Conservation (phyloP, 2,888 invertebrate genomes). For the Ornithoptera alexandrae region DNA sequence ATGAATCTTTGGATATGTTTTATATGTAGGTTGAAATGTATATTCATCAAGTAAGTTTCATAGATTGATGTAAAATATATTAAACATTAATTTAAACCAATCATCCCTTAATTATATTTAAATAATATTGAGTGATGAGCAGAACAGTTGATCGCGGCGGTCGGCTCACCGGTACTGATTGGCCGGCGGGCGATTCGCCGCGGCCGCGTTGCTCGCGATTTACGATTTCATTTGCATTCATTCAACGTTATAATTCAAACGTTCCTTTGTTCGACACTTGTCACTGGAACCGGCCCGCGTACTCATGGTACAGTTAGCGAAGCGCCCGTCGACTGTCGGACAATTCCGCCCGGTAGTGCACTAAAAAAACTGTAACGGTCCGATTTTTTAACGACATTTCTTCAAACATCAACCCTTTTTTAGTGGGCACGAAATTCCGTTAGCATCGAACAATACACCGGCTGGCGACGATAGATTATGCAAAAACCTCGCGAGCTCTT, state of each 20-base stretch:
- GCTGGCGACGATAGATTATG: conserved; percentile 72
- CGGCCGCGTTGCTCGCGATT: conserved; percentile 35
- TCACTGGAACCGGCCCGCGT: conserved; percentile 31
- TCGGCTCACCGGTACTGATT: conserved; percentile 8
- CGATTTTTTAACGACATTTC: conserved; percentile 63
- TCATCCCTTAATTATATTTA: not conserved
- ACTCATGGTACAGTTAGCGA: conserved; percentile 55
- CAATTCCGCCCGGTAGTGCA: conserved; percentile 58
- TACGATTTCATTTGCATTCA: conserved; percentile 39
- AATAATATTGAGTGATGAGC: conserved; percentile 5
- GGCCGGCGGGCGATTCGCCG: conserved; percentile 32
- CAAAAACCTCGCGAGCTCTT: conserved; percentile 71
- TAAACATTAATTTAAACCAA: not conserved
- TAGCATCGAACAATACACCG: conserved; percentile 59
- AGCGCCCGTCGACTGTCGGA: conserved; percentile 30
- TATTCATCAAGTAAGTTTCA: not conserved
- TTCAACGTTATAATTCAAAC: conserved; percentile 39
- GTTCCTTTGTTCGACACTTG: conserved; percentile 41
- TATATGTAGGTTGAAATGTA: not conserved
- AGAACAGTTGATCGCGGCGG: conserved; percentile 4
- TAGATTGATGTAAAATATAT: not conserved
- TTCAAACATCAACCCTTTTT: conserved; percentile 63
- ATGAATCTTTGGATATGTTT: too few relatives aligned
- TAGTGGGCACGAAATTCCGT: conserved; percentile 55
- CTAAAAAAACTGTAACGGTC: conserved; percentile 64